Evolutionary conservation across 2,113 vertebrate species (phyloP).

Genomic region (Callocephalon fimbriatum): DNA sequence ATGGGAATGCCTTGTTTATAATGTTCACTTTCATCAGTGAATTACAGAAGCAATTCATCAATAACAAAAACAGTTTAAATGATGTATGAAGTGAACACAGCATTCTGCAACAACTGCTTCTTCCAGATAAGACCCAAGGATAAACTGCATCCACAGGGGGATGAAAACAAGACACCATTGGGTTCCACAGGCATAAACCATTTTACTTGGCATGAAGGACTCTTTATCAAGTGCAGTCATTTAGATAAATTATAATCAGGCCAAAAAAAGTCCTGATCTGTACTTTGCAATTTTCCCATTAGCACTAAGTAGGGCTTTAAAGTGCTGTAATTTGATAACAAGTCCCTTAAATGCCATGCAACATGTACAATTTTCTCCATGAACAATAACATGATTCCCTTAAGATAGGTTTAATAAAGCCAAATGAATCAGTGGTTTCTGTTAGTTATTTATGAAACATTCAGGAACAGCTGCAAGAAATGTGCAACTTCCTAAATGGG

Average conservation of each 20-base stretch:
- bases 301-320: conserved; percentile 38
- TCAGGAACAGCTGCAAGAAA: conserved; percentile 62
- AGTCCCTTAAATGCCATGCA: conserved; percentile 51
- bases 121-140: conserved; percentile 68
- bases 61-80: conserved; percentile 71
- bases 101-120: conserved; percentile 64
- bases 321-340: conserved; percentile 57
- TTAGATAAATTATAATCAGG: conserved; percentile 67
- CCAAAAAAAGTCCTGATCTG: conserved; percentile 38
- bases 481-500: conserved; percentile 60
- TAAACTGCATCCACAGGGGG: conserved; percentile 45
- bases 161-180: conserved; percentile 45
- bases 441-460: conserved; percentile 71
- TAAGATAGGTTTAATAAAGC: conserved; percentile 70
- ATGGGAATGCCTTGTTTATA: conserved; percentile 64
- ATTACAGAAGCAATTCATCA: conserved; percentile 72
- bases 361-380: conserved; percentile 34
- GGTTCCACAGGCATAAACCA: conserved; percentile 33
- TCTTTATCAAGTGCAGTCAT: conserved; percentile 55
- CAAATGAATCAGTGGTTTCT: conserved; percentile 58
- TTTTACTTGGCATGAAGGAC: conserved; percentile 38
- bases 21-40: conserved; percentile 68
- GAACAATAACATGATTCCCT: conserved; percentile 65
- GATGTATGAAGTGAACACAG: conserved; percentile 61
- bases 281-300: conserved; percentile 64